Base-by-base conservation (phyloP, 2,113 vertebrate species). In the Strix uralensis region DNA sequence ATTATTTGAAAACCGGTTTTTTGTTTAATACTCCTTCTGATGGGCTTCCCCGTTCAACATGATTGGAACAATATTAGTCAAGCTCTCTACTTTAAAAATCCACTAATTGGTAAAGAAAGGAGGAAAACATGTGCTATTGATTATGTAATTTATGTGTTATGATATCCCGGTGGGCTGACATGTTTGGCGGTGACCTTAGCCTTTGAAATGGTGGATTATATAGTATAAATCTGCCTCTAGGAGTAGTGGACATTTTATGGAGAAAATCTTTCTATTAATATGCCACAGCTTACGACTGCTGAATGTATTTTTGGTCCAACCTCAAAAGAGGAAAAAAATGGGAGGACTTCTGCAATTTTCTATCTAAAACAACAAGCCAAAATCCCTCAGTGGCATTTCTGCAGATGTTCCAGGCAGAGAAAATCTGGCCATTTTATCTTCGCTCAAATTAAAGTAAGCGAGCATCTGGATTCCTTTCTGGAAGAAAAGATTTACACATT, bases 151-250 rank as follows among this genome's bases (percentile, higher is more conserved):
- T 72, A 71, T 69, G 57, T 91, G 78, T 75, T 75, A 61, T 30
- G 66, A 69, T 81, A 85, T 86, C 47, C 77, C 0, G 3, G 65
- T 79, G 83, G 86, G 90, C 57, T 91, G 80, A 94, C 55, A 46
- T 58, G 34, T 51, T 72, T 75, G n/a, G 42, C 36, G 62, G 46
- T 80, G 84, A 91, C 78, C 86, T 85, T 75, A 83, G 74, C 42
- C 84, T 90, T 93, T 95, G 91, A 92, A 87, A 97, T 38, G n/a
- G 38, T 59, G 46, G 49, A 80, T 92, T 91, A 91, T 20, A 44
- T 5, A 27, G n/a, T 16, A 80, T 73, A 95, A 95, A 70, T 77
- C 74, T 96, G 70, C 58, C 66, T 77, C 36, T 26, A 62, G 46
- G 20, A 84, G 27, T 5, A 79, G 21, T 49, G 44, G 61, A 61